These are phyloP conservation scores for Pristionchus pacificus DNA, from an alignment of 1,140 invertebrate genomes.

Conservation along the genomic window DNA sequence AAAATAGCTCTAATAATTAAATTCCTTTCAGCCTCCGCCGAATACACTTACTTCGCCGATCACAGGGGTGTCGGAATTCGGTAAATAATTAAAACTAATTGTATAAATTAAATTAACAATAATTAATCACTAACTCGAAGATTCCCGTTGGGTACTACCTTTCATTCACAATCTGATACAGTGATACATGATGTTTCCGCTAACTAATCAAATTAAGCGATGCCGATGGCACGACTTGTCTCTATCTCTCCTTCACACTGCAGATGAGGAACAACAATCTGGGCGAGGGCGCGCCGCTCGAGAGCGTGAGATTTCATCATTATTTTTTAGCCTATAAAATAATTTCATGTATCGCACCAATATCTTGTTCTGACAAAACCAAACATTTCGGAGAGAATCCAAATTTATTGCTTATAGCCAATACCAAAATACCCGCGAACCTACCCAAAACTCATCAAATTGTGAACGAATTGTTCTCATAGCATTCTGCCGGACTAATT, in stretches of 20 bases:
- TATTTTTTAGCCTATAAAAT: too few relatives aligned
- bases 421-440: not conserved
- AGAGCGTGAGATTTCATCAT: not conserved
- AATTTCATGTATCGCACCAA: too few relatives aligned
- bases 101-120: not conserved
- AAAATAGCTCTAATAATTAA: not conserved
- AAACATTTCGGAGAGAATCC: too few relatives aligned
- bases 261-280: not conserved
- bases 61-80: conserved; percentile 11
- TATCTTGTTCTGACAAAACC: too few relatives aligned
- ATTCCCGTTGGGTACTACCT: not conserved
- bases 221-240: not conserved
- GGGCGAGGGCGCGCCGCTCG: not conserved
- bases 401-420: not conserved
- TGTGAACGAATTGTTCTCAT: too few relatives aligned
- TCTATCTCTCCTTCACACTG: not conserved
- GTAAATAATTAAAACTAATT: conserved; percentile 20
- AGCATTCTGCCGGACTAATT: not conserved
- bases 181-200: too few relatives aligned
- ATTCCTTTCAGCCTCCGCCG: not conserved
- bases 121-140: not conserved
- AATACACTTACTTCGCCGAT: conserved; percentile 11
- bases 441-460: too few relatives aligned
- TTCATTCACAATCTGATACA: not conserved
- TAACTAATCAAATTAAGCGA: not conserved